Evolutionary conservation across 2,888 invertebrate species (phyloP).

Genomic region (Bombylius major): DNA sequence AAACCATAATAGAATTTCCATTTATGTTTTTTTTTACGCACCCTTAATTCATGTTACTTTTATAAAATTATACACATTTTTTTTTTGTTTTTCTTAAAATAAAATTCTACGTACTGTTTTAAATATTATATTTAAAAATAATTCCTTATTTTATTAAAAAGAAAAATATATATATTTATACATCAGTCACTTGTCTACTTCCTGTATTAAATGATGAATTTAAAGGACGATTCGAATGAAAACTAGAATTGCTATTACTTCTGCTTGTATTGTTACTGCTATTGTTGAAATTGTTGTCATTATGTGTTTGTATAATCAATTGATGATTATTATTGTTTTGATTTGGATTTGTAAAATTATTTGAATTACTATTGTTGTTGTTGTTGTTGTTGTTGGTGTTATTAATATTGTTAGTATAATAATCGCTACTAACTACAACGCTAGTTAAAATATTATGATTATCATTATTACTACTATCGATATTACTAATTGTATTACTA

Average conservation of each 20-base stretch:
- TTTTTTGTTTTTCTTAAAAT: no score
- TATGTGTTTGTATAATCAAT: not conserved
- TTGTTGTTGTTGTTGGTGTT: not conserved
- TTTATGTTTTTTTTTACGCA: no score
- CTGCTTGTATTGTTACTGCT: not conserved
- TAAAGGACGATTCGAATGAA: conserved; percentile 1
- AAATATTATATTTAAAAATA: no score
- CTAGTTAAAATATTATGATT: not conserved
- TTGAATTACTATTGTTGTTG: no score
- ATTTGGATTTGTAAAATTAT: no score
- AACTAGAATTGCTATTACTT: not conserved
- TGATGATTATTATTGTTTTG: no score
- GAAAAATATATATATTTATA: conserved; percentile 8
- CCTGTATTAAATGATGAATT: conserved; percentile 9
- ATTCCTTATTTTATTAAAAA: no score
- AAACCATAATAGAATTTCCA: no score
- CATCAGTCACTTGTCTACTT: conserved; percentile 36
- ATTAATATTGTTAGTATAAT: not conserved
- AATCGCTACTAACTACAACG: not conserved
- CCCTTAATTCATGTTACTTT: no score
- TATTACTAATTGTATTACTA: conserved; percentile 11
- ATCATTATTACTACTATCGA: not conserved
- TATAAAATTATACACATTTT: no score
- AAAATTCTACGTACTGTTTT: no score
- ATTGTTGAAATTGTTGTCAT: not conserved